These are phyloP conservation scores for Drosophila guanche DNA, from an alignment of 1,140 invertebrate genomes.

Conservation along the genomic window DNA sequence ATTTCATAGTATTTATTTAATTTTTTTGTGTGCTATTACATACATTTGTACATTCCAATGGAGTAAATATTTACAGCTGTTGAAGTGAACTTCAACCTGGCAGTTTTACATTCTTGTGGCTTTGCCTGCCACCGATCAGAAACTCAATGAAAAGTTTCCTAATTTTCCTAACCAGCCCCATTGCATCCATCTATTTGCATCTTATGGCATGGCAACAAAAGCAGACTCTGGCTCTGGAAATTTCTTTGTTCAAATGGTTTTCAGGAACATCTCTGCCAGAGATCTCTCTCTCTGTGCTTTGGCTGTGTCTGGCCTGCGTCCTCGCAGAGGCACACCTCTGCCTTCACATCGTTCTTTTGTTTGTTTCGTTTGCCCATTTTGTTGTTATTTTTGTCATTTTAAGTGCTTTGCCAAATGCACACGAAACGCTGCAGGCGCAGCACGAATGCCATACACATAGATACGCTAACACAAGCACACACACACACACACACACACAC, in stretches of 20 bases:
- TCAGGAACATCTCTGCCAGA: constrained; percentile 31
- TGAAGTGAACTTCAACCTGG: no score
- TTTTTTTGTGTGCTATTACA: no score
- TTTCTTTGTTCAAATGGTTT: constrained; percentile 13
- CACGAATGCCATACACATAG: constrained; percentile 14
- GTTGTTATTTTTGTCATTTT: constrained; percentile 69
- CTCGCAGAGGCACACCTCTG: no score
- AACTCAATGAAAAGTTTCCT: no score
- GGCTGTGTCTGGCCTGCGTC: constrained; percentile 13
- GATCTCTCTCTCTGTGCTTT: constrained; percentile 8
- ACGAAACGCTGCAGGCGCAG: constrained; percentile 57
- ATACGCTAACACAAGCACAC: background rate
- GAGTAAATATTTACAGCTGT: no score
- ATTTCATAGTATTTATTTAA: no score
- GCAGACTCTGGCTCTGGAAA: no score
- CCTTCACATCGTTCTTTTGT: constrained; percentile 39
- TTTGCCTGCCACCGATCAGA: no score
- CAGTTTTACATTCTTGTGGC: no score
- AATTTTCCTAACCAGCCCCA: constrained; percentile 18
- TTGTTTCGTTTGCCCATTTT: constrained; percentile 38
- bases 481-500: constrained; percentile 25
- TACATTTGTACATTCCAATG: no score
- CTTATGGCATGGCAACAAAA: background rate
- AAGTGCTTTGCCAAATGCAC: constrained; percentile 67
- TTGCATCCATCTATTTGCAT: constrained; percentile 3